These are phyloP conservation scores for Heliconius nattereri DNA, from an alignment of 1,140 invertebrate genomes.

Conservation along the genomic window DNA sequence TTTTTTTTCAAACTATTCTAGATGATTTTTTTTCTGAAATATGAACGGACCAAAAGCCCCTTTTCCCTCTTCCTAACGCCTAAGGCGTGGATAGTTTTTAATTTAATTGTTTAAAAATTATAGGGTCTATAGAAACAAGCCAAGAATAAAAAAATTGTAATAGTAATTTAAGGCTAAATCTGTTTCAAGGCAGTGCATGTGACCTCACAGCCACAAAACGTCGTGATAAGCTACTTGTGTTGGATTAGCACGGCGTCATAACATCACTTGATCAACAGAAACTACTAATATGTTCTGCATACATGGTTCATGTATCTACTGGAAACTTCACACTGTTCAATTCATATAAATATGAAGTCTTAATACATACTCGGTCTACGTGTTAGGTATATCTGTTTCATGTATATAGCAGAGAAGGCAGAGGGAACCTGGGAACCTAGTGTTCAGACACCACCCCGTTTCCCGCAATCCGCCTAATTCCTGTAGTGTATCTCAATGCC, in stretches of 20 bases:
- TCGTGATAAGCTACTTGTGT: conserved; percentile 36
- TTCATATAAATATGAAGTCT: conserved; percentile 13
- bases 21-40: no score
- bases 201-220: conserved; percentile 19
- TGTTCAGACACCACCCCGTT: no score
- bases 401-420: no score
- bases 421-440: no score
- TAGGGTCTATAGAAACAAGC: background rate
- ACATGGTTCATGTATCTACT: conserved; percentile 19
- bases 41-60: no score
- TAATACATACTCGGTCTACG: background rate
- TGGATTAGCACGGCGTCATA: conserved; percentile 25
- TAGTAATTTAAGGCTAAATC: background rate
- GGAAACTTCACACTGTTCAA: conserved; percentile 24
- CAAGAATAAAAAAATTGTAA: background rate
- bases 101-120: no score
- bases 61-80: no score
- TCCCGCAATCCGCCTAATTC: no score
- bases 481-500: no score
- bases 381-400: background rate
- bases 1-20: no score
- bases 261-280: conserved; percentile 21
- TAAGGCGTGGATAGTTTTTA: no score
- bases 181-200: background rate
- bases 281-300: conserved; percentile 25